A percentile compares a stretch with the other conserved stretches of the same genome.
Evolutionary conservation across 2,888 invertebrate species (phyloP).

Genomic region (Lasioglossum calceatum): DNA sequence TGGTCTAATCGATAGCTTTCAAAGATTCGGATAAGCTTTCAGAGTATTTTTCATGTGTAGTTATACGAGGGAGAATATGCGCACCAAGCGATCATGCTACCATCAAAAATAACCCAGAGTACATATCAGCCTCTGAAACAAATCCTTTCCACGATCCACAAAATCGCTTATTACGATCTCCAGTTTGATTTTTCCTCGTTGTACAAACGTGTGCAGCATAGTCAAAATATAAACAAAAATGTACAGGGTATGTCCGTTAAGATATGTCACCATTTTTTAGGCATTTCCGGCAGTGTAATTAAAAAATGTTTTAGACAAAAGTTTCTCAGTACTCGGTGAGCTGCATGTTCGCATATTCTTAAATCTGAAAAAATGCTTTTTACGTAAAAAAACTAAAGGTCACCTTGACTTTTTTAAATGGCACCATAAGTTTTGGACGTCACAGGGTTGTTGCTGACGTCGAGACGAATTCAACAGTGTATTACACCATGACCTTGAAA

Average conservation of each 20-base stretch:
- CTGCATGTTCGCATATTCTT: too few relatives aligned
- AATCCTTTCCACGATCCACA: background rate
- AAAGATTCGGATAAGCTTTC: slow-evolving; percentile 34
- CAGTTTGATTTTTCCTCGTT: background rate
- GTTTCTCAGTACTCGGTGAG: too few relatives aligned
- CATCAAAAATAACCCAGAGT: background rate
- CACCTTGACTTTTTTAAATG: too few relatives aligned
- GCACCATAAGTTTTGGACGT: too few relatives aligned
- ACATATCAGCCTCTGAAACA: background rate
- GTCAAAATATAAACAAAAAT: background rate
- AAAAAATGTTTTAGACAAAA: too few relatives aligned
- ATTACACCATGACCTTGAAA: too few relatives aligned
- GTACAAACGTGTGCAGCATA: background rate
- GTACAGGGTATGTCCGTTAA: background rate
- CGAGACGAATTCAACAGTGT: too few relatives aligned
- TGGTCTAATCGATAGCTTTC: slow-evolving; percentile 51
- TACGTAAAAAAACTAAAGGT: too few relatives aligned
- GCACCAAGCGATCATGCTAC: background rate
- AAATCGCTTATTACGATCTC: background rate
- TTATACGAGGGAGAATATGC: background rate
- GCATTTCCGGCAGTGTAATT: too few relatives aligned
- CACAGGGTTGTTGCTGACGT: too few relatives aligned
- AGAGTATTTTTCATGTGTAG: background rate
- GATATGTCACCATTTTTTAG: too few relatives aligned
- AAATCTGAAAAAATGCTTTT: too few relatives aligned